Evolutionary conservation across 1,140 invertebrate species (phyloP).

Genomic region (Nasonia longicornis): DNA sequence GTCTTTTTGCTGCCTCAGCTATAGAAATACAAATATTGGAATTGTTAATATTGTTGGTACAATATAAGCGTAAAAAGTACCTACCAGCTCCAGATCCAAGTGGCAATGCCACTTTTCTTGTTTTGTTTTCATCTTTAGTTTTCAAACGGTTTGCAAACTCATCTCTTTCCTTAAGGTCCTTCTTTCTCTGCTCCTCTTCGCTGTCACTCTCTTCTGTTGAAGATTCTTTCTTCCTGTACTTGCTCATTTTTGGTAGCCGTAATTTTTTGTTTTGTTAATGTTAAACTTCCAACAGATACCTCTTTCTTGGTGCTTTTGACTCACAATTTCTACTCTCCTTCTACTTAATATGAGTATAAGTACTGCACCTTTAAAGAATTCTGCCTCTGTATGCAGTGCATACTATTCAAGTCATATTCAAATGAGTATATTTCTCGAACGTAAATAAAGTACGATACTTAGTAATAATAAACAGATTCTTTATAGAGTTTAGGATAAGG

Average conservation of each 20-base stretch:
- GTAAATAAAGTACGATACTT: too few relatives aligned
- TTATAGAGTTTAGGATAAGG: too few relatives aligned
- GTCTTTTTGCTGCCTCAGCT: constrained; percentile 88
- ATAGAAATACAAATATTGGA: constrained; percentile 15
- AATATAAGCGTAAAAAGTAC: constrained; percentile 7
- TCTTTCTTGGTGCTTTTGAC: too few relatives aligned
- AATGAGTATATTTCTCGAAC: too few relatives aligned
- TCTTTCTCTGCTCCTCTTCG: constrained; percentile 76
- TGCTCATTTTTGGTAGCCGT: constrained; percentile 57
- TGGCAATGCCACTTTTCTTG: constrained; percentile 82
- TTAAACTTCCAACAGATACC: too few relatives aligned
- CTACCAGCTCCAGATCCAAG: constrained; percentile 67
- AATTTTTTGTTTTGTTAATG: background rate
- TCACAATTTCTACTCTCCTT: too few relatives aligned
- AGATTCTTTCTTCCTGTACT: constrained; percentile 69
- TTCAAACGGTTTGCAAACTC: constrained; percentile 92
- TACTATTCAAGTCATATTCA: too few relatives aligned
- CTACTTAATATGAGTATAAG: too few relatives aligned
- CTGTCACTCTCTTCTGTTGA: constrained; percentile 73
- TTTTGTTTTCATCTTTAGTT: constrained; percentile 91
- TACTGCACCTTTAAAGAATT: too few relatives aligned
- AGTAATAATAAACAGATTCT: too few relatives aligned
- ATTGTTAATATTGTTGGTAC: background rate
- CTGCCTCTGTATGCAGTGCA: too few relatives aligned
- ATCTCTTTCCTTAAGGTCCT: constrained; percentile 93